Evolutionary conservation across 2,888 invertebrate species (phyloP).

Genomic region (Lepidocyrtoides sp.): DNA sequence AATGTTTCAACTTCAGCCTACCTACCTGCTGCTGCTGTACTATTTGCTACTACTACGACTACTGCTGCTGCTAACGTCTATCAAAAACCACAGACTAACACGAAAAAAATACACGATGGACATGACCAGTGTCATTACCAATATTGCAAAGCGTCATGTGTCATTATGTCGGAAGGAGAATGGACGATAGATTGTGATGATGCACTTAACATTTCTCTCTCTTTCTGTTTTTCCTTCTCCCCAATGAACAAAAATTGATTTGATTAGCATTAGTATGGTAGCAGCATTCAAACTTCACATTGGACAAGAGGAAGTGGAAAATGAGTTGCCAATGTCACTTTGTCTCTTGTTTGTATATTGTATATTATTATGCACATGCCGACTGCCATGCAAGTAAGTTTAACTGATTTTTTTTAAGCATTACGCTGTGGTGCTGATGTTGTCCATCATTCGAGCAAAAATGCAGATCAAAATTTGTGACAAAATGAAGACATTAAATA

Average conservation of each 20-base stretch:
- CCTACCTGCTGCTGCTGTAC: background rate
- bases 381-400: too few species aligned
- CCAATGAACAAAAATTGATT: constrained; percentile 26
- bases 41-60: background rate
- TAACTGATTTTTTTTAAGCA: too few species aligned
- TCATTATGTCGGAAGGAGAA: constrained; percentile 73
- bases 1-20: constrained; percentile 17
- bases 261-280: constrained; percentile 5
- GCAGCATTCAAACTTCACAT: constrained; percentile 30
- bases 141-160: constrained; percentile 44
- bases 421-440: too few species aligned
- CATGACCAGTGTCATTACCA: constrained; percentile 30
- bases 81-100: background rate
- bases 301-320: constrained; percentile 10
- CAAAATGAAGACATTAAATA: constrained; percentile 25
- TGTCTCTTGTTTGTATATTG: background rate
- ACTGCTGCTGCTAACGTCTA: background rate
- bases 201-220: background rate
- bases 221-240: background rate
- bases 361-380: background rate
- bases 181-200: background rate
- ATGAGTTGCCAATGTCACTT: constrained; percentile 31
- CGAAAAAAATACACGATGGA: constrained; percentile 31
- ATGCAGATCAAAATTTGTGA: background rate
- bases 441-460: background rate